Percentiles rank a stretch among this genome's conserved stretches.
These are phyloP conservation scores for Catocala sponsa DNA, from an alignment of 2,888 invertebrate species.

Conservation along the genomic window DNA sequence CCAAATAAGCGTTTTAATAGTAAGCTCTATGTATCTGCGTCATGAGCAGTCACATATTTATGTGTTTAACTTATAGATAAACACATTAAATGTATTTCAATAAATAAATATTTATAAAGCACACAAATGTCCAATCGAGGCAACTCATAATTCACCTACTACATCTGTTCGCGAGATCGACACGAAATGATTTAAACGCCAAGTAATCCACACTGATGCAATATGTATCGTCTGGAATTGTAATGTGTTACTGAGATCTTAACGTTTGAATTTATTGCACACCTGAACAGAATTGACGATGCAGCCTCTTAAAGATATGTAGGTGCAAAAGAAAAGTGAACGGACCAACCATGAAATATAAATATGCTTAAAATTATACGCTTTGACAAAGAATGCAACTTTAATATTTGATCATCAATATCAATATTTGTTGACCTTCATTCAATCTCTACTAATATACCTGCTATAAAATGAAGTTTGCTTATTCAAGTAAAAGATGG, in stretches of 20 bases:
- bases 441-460: slow-evolving; percentile 1
- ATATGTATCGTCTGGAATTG: slow-evolving; percentile 62
- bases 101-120: slow-evolving; percentile 49
- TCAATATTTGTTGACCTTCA: slow-evolving; percentile 12
- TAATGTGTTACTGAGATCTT: slow-evolving; percentile 66
- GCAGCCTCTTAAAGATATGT: slow-evolving; percentile 15
- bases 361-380: slow-evolving; percentile 37
- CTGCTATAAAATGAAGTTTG: slow-evolving; percentile 4
- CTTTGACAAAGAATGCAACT: slow-evolving; percentile 18
- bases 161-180: slow-evolving; percentile 36
- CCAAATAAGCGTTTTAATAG: slow-evolving; percentile 32
- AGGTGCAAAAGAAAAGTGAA: slow-evolving; percentile 34
- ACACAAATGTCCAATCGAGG: slow-evolving; percentile 34
- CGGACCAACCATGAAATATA: slow-evolving; percentile 23
- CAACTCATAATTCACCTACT: slow-evolving; percentile 39
- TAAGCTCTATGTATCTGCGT: slow-evolving; percentile 25
- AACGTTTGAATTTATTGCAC: slow-evolving; percentile 57
- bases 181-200: slow-evolving; percentile 65
- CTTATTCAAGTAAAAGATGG: slow-evolving; percentile 22
- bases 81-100: slow-evolving; percentile 47
- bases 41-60: slow-evolving; percentile 34
- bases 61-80: slow-evolving; percentile 40
- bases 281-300: slow-evolving; percentile 47
- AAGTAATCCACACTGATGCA: slow-evolving; percentile 66
- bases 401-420: slow-evolving; percentile 13